Evolutionary conservation across 2,113 vertebrate genomes (phyloP).

Genomic region (Colinus virginianus): DNA sequence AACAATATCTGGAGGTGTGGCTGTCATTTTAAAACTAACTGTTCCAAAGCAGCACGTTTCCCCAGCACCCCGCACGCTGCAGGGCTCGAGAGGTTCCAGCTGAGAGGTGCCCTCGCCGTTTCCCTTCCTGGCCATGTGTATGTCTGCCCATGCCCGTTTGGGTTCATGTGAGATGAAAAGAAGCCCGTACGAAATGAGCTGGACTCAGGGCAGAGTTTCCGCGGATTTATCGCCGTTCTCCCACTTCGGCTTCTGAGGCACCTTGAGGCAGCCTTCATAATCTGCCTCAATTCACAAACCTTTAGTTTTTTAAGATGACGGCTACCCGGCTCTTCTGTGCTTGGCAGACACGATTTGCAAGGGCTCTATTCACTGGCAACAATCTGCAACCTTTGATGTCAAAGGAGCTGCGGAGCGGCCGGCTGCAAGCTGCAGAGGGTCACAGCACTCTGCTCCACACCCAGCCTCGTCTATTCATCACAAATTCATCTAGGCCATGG

Average conservation of each 20-base stretch:
- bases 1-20: not conserved
- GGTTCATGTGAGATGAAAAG: not conserved
- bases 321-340: slow-evolving; percentile 21
- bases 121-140: not conserved
- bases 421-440: slow-evolving; percentile 61
- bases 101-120: not conserved
- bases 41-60: not conserved
- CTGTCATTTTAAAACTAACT: not conserved
- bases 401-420: slow-evolving; percentile 52
- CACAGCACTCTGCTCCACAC: slow-evolving; percentile 43
- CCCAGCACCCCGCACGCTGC: accelerated
- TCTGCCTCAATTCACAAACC: slow-evolving; percentile 11
- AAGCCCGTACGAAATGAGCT: not conserved
- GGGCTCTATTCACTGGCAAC: slow-evolving; percentile 73
- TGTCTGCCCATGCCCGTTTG: accelerated
- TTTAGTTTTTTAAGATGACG: not conserved
- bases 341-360: slow-evolving; percentile 52
- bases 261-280: slow-evolving; percentile 7
- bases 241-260: not conserved
- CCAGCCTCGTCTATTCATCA: slow-evolving; percentile 75
- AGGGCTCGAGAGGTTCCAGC: not conserved
- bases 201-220: not conserved
- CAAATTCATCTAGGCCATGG: slow-evolving; percentile 70
- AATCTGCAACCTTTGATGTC: slow-evolving; percentile 77
- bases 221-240: not conserved